Evolutionary conservation across 2,888 invertebrate genomes (phyloP).

Genomic region (Heliconius charithonia): DNA sequence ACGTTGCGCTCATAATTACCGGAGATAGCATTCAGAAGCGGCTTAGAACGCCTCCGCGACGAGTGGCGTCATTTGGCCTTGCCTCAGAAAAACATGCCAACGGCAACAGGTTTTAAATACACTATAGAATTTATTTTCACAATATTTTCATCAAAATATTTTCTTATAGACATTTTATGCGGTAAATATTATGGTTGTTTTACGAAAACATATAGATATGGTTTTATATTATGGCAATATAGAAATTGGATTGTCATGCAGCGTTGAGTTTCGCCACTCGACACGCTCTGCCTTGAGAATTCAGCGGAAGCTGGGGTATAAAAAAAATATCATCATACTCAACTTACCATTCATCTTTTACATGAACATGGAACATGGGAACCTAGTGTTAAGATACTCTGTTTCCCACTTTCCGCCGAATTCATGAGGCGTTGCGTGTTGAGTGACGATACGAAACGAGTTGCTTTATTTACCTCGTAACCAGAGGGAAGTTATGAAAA

Average conservation of each 20-base stretch:
- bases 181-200: background rate
- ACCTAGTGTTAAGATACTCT: too few relatives aligned
- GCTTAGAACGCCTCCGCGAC: constrained; percentile 54
- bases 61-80: constrained; percentile 63
- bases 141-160: constrained; percentile 25
- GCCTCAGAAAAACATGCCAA: constrained; percentile 61
- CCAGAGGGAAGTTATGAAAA: too few relatives aligned
- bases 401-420: too few relatives aligned
- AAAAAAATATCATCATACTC: too few relatives aligned
- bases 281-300: too few relatives aligned
- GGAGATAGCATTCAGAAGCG: constrained; percentile 47
- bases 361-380: too few relatives aligned
- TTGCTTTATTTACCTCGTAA: too few relatives aligned
- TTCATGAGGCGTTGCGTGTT: too few relatives aligned
- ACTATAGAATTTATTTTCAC: constrained; percentile 21
- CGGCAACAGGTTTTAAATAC: constrained; percentile 63
- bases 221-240: background rate
- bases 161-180: constrained; percentile 5
- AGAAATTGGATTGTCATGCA: background rate
- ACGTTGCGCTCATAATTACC: constrained; percentile 37
- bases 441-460: too few relatives aligned
- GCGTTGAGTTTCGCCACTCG: too few relatives aligned
- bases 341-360: too few relatives aligned
- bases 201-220: background rate
- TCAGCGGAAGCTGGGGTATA: too few relatives aligned